Percentiles rank a stretch among this genome's conserved stretches.
Evolutionary conservation across 2,888 invertebrate species (phyloP).

Genomic region (Drosophila ustulata): DNA sequence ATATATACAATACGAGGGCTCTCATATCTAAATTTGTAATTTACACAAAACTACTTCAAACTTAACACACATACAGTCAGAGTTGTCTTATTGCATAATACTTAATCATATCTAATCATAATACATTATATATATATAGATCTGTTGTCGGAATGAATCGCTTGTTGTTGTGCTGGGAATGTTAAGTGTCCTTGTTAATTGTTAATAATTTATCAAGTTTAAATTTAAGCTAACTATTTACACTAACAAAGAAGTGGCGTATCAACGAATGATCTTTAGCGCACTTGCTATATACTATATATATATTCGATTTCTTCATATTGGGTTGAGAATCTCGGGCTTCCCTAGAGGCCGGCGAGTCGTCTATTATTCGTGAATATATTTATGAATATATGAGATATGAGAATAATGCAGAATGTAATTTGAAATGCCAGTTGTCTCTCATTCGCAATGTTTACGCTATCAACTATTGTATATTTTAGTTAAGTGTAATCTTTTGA

Average conservation of each 20-base stretch:
- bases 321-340: conserved; percentile 37
- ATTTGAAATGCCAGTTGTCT: conserved; percentile 3
- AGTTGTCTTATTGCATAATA: conserved; percentile 54
- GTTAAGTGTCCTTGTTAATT: conserved; percentile 12
- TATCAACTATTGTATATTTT: conserved; percentile 39
- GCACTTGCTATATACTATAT: conserved; percentile 40
- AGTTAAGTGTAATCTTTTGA: conserved; percentile 32
- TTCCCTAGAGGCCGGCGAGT: conserved; percentile 26
- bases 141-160: conserved; percentile 30
- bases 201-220: conserved; percentile 23
- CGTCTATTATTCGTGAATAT: conserved; percentile 16
- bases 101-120: conserved; percentile 27
- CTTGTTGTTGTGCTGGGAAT: conserved; percentile 44
- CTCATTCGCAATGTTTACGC: conserved; percentile 7
- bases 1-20: conserved; percentile 42
- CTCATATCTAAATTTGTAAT: conserved; percentile 41
- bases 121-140: conserved; percentile 7
- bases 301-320: conserved; percentile 57
- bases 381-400: conserved; percentile 36
- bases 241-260: conserved; percentile 51
- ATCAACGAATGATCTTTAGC: conserved; percentile 11
- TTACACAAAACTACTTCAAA: conserved; percentile 68
- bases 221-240: conserved; percentile 52
- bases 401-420: conserved; percentile 41
- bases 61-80: conserved; percentile 74